These are phyloP conservation scores for Sterrhoptilus dennistouni DNA, from an alignment of 2,113 vertebrate species.

Conservation along the genomic window DNA sequence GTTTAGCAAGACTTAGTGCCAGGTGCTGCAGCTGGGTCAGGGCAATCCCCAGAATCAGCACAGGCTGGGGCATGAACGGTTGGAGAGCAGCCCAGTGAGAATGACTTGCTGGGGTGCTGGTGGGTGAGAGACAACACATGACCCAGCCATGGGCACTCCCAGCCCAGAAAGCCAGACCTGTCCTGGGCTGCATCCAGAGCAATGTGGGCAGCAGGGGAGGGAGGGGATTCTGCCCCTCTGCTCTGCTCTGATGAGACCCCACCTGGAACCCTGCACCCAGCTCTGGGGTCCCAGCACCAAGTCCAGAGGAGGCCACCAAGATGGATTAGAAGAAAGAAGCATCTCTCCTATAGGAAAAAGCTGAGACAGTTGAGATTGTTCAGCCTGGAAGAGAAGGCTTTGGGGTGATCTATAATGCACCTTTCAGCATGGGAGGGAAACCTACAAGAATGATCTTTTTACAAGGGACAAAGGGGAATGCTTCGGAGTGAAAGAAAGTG, in stretches of 20 bases:
- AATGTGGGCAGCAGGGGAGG: not conserved
- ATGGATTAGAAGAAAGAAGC: not conserved
- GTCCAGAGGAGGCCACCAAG: not conserved
- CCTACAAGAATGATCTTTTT: not conserved
- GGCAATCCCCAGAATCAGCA: accelerated
- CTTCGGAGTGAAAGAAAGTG: not conserved
- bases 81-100: not conserved
- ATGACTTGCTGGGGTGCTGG: not conserved
- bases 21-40: not conserved
- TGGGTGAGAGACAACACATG: not conserved
- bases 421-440: not conserved
- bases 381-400: not conserved
- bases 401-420: not conserved
- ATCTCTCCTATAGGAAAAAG: not conserved
- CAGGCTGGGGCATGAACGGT: too few relatives aligned
- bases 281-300: not conserved
- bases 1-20: not conserved
- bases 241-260: not conserved
- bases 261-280: not conserved
- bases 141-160: not conserved
- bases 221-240: not conserved
- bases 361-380: not conserved
- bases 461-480: not conserved
- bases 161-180: not conserved
- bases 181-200: not conserved